A percentile compares a stretch with the other conserved stretches of the same genome.
Conservation (phyloP, 2,113 vertebrate species). For the Phalacrocorax aristotelis region DNA sequence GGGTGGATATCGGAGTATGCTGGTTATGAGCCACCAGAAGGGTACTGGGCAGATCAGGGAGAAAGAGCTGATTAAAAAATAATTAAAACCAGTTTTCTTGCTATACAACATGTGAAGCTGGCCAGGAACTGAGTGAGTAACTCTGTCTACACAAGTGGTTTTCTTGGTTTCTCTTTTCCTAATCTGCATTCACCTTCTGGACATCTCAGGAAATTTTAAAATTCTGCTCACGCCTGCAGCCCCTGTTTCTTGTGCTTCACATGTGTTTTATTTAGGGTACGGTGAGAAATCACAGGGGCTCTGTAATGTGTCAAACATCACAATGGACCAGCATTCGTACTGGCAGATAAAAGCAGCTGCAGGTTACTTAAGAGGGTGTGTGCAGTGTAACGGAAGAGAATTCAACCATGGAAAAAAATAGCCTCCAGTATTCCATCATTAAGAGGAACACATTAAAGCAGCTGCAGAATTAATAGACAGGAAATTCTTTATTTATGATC, state of each 20-base stretch:
- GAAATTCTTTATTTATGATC: conserved; percentile 52
- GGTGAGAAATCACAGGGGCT: neutral
- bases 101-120: neutral
- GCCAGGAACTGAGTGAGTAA: conserved; percentile 3
- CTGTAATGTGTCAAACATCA: neutral
- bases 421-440: conserved; percentile 31
- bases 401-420: conserved; percentile 37
- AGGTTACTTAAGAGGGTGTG: conserved; percentile 44
- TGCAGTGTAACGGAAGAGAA: conserved; percentile 52
- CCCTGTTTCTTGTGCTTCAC: neutral
- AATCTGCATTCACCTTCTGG: neutral
- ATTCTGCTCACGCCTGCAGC: neutral
- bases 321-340: neutral
- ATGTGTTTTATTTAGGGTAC: neutral
- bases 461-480: conserved; percentile 41
- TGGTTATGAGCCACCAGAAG: neutral
- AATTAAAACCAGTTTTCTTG: conserved; percentile 55
- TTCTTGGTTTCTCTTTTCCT: neutral
- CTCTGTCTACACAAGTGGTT: neutral
- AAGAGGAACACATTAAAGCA: conserved; percentile 35
- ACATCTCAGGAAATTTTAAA: neutral
- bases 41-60: neutral
- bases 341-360: conserved; percentile 49
- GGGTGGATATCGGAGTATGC: neutral
- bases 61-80: conserved; percentile 54